These are phyloP conservation scores for Bellardia pandia DNA, from an alignment of 2,888 invertebrate genomes.

Conservation along the genomic window DNA sequence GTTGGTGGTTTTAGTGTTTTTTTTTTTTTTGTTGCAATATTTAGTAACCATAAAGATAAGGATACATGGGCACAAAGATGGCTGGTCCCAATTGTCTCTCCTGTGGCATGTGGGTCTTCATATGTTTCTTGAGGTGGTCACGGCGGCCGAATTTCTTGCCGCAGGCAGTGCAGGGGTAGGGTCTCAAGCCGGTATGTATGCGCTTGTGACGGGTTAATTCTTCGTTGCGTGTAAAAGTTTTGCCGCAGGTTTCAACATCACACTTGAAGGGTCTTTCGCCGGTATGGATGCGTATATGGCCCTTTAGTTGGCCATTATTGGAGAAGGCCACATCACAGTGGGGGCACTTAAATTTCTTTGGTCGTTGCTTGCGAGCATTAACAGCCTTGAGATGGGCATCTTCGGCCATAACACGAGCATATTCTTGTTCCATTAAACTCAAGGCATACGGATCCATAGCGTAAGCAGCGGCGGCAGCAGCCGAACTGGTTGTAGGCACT, in stretches of 20 bases:
- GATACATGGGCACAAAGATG: constrained; percentile 87
- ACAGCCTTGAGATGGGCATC: constrained; percentile 89
- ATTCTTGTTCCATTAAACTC: constrained; percentile 88
- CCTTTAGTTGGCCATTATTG: constrained; percentile 96
- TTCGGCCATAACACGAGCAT: constrained; percentile 88
- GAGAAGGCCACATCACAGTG: constrained; percentile 96
- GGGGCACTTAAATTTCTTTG: constrained; percentile 95
- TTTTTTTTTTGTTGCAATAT: constrained; percentile 66
- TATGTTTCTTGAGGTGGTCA: constrained; percentile 97
- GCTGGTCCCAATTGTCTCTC: constrained; percentile 87
- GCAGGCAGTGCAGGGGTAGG: constrained; percentile 94
- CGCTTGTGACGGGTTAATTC: constrained; percentile 95
- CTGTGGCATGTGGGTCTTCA: constrained; percentile 90
- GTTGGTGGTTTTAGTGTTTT: constrained; percentile 37
- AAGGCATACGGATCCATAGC: constrained; percentile 81
- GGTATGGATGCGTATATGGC: constrained; percentile 95
- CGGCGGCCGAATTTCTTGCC: constrained; percentile 96
- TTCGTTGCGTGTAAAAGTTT: constrained; percentile 96
- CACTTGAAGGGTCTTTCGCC: constrained; percentile 95
- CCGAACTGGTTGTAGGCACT: constrained; percentile 72
- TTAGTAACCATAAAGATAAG: constrained; percentile 87
- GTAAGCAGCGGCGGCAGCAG: constrained; percentile 77
- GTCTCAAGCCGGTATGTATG: constrained; percentile 93
- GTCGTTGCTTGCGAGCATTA: constrained; percentile 90
- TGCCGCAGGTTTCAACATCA: constrained; percentile 93